Conservation (phyloP, 2,797 vertebrate species). For the Coregonus ussuriensis region DNA sequence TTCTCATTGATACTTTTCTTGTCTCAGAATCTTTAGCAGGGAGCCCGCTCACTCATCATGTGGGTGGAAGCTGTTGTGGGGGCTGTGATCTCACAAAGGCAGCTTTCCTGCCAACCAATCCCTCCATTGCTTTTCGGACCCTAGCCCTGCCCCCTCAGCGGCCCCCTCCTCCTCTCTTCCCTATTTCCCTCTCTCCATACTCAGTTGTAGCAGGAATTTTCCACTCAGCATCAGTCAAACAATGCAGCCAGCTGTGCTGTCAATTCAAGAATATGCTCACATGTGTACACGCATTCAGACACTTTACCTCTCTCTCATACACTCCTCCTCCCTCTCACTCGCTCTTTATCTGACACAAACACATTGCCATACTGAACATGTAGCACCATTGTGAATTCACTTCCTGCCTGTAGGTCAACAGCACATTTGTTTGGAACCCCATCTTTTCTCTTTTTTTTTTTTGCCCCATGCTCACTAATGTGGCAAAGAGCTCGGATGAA, state of each 20-base stretch:
- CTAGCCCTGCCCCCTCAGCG: constrained; percentile 59
- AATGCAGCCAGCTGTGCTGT: constrained; percentile 72
- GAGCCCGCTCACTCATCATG: constrained; percentile 30
- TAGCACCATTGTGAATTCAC: too few relatives aligned
- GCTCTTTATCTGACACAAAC: too few relatives aligned
- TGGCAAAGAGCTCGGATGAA: neutral
- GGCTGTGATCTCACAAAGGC: constrained; percentile 79
- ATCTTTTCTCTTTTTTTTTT: too few relatives aligned
- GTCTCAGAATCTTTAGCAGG: neutral
- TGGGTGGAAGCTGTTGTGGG: constrained; percentile 73
- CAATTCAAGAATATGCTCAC: constrained; percentile 47
- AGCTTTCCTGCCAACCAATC: constrained; percentile 76
- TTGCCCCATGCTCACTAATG: neutral
- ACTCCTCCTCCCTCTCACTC: neutral
- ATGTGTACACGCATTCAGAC: constrained; percentile 35
- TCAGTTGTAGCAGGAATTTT: constrained; percentile 69
- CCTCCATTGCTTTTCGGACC: constrained; percentile 44
- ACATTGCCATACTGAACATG: too few relatives aligned
- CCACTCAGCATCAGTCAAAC: constrained; percentile 65
- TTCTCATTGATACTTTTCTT: constrained; percentile 10
- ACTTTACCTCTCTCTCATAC: neutral
- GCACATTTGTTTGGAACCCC: too few relatives aligned
- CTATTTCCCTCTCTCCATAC: constrained; percentile 33
- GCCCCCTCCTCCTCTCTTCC: constrained; percentile 40
- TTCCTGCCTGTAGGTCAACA: too few relatives aligned